phyloP scores from a whole-genome alignment of 2,797 vertebrate genomes.

The Cuniculus paca region DNA sequence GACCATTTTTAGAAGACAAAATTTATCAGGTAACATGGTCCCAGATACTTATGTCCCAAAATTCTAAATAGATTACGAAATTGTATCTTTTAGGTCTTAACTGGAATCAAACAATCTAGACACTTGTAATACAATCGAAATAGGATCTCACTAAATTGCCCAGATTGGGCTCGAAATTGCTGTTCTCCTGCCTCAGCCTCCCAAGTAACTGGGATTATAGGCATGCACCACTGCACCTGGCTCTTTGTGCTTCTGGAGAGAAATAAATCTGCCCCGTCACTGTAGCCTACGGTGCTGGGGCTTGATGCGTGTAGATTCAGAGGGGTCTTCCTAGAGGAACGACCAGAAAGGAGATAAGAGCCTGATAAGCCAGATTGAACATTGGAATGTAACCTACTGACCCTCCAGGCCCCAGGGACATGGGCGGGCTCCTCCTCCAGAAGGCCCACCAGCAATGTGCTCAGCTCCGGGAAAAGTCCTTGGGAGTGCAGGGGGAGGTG shows the following conservation, averaged over 20 bases:
- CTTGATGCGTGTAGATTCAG: not conserved
- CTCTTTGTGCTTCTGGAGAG: not conserved
- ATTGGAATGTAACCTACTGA: not conserved
- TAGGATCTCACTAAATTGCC: not conserved
- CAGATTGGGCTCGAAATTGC: not conserved
- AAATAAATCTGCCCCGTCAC: not conserved
- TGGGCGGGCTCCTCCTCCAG: not conserved
- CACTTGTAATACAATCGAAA: constrained; percentile 31
- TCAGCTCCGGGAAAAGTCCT: not conserved
- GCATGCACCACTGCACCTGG: not conserved
- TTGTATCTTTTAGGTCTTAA: constrained; percentile 32
- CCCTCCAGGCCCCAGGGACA: not conserved
- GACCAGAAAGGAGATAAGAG: constrained; percentile 4
- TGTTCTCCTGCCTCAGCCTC: not conserved
- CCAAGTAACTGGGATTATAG: not conserved
- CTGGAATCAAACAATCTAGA: not conserved
- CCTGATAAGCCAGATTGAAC: not conserved
- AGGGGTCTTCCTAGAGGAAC: not conserved
- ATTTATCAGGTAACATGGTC: not conserved
- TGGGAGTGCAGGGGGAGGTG: not conserved
- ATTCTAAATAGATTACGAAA: constrained; percentile 49
- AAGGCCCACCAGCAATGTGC: not conserved
- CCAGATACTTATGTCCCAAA: not conserved
- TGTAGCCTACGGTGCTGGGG: not conserved
- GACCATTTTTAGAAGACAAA: not conserved